Evolutionary conservation across 2,113 vertebrate genomes (phyloP).

Genomic region (Charina bottae): DNA sequence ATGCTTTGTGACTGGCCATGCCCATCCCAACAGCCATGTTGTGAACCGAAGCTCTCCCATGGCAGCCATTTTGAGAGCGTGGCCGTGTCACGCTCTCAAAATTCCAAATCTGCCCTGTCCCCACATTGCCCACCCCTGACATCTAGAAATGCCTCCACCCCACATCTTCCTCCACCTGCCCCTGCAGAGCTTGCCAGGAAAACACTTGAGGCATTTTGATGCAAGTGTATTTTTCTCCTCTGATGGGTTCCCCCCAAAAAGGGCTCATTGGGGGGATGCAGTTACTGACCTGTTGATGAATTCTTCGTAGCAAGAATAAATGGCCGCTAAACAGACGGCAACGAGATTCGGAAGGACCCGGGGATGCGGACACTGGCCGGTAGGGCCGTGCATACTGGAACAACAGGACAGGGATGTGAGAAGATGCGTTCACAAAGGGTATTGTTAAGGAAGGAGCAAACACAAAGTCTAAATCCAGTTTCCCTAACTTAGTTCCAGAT

Average conservation of each 20-base stretch:
- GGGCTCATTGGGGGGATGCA: background rate
- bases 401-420: conserved; percentile 42
- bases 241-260: background rate
- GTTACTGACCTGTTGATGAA: conserved; percentile 97
- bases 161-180: background rate
- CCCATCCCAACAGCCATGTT: too few species aligned
- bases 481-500: background rate
- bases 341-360: conserved; percentile 98
- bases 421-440: background rate
- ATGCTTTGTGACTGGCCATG: too few species aligned
- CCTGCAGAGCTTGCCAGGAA: background rate
- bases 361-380: conserved; percentile 96
- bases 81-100: background rate
- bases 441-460: background rate
- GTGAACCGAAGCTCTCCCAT: background rate
- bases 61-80: too few species aligned
- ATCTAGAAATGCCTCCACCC: background rate
- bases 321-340: conserved; percentile 96
- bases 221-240: background rate
- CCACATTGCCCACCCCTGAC: background rate
- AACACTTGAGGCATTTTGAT: background rate
- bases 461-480: background rate
- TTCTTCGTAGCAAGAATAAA: conserved; percentile 98
- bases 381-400: conserved; percentile 97
- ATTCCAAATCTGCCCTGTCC: background rate